These are phyloP conservation scores for Drosophila neotestacea DNA, from an alignment of 2,888 invertebrate genomes.

Conservation along the genomic window DNA sequence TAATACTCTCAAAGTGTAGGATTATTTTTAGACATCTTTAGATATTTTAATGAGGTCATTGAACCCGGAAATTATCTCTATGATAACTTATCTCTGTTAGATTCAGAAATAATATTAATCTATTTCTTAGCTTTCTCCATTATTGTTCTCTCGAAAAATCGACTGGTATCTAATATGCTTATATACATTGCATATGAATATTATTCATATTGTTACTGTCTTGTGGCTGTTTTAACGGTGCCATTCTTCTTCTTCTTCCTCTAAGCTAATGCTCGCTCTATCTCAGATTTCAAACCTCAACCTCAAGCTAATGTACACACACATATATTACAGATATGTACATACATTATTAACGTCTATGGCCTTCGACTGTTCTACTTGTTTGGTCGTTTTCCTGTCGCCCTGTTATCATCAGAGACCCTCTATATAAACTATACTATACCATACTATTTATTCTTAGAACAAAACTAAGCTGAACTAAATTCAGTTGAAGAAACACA, in stretches of 20 bases:
- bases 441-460: slow-evolving; percentile 3
- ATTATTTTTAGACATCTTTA: too few species aligned
- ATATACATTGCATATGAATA: too few species aligned
- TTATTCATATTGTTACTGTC: neutral
- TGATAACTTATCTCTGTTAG: neutral
- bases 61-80: slow-evolving; percentile 15
- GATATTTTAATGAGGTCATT: neutral
- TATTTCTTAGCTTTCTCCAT: too few species aligned
- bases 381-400: slow-evolving; percentile 46
- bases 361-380: slow-evolving; percentile 48
- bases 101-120: neutral
- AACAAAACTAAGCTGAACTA: slow-evolving; percentile 48
- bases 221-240: slow-evolving; percentile 37
- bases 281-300: slow-evolving; percentile 60
- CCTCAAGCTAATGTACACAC: slow-evolving; percentile 32
- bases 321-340: neutral
- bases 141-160: too few species aligned
- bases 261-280: slow-evolving; percentile 32
- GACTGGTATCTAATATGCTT: too few species aligned
- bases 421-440: slow-evolving; percentile 21
- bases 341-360: slow-evolving; percentile 3
- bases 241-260: slow-evolving; percentile 35
- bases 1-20: too few species aligned
- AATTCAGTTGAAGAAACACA: slow-evolving; percentile 39
- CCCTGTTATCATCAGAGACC: slow-evolving; percentile 43